Evolutionary conservation across 1,140 invertebrate genomes (phyloP).

Genomic region (Pachypeltis micranthus): DNA sequence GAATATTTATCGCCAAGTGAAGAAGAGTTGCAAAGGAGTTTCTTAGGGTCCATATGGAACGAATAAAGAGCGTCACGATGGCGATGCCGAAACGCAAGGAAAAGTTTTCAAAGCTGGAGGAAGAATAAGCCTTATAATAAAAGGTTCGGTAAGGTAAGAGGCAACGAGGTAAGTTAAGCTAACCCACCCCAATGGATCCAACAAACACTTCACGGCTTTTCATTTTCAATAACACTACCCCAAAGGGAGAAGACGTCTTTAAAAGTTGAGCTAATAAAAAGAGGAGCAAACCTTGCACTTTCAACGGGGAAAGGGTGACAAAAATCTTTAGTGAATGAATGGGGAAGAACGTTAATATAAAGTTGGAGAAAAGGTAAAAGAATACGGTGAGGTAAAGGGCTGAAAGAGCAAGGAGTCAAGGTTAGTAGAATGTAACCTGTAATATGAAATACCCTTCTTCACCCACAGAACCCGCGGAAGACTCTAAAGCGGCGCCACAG

Average conservation of each 20-base stretch:
- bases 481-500: too few relatives aligned
- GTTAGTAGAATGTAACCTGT: neutral
- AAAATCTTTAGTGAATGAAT: constrained; percentile 3
- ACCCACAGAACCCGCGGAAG: neutral
- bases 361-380: neutral
- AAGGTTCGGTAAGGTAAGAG: neutral
- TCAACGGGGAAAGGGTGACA: neutral
- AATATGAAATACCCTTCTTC: constrained; percentile 1
- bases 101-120: neutral
- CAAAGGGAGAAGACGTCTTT: neutral
- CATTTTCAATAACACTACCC: constrained; percentile 3
- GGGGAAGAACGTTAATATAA: constrained; percentile 8
- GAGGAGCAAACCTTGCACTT: neutral
- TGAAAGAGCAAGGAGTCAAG: neutral
- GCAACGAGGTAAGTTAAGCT: neutral
- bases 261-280: constrained; percentile 6
- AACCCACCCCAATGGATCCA: constrained; percentile 5
- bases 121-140: neutral
- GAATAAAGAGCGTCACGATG: neutral
- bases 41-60: neutral
- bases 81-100: neutral
- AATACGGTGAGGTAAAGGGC: neutral
- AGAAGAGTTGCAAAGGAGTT: neutral
- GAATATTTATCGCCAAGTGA: neutral
- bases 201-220: constrained; percentile 9